Base-by-base conservation (phyloP, 2,797 vertebrate genomes). In the Acanthopagrus latus region DNA sequence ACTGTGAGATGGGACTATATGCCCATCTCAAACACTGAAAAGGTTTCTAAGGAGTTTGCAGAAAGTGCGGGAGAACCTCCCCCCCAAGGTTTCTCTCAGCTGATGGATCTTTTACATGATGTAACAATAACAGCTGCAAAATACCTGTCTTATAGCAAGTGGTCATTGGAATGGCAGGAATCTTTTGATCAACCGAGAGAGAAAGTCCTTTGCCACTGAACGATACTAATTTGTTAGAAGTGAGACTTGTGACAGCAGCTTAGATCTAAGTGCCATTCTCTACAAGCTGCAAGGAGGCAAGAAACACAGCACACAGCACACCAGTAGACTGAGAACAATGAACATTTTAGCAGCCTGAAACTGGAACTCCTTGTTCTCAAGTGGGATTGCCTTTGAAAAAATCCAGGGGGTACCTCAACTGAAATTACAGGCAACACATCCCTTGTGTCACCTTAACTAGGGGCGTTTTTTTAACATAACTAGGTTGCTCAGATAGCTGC, bases 401-500 rank as follows among this genome's bases (percentile, higher is more conserved):
- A 21, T 44, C 21, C 25, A 21, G 48, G 2, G 33, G 25, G n/a
- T 64, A 50, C 29, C 4, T 66, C 20, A 64, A 62, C 50, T 56
- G 29, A 20, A 2, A 54, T 43, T 12, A 70, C 11, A 44, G 7
- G 64, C 57, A 27, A 38, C 38, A 17, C 47, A 57, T n/a, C 23
- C 44, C 50, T 50, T 52, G 17, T 58, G 27, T 20, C 52, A 69
- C 23, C 38, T 54, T 63, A n/a, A 51, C 44, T 7, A 38, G 43
- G 25, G 7, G 47, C 51, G 48, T 69, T 65, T 62, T 62, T 62
- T 83, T 23, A 75, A 52, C 74, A 72, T 50, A 55, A 56, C n/a
- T 64, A 27, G 3, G 27, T 60, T 59, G 41, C 48, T 44, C 48
- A 55, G 41, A 5, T 64, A 44, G 46, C 68, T 66, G 54, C 27